These are phyloP conservation scores for Mesoclemmys tuberculata DNA, from an alignment of 2,113 vertebrate species.

Conservation along the genomic window DNA sequence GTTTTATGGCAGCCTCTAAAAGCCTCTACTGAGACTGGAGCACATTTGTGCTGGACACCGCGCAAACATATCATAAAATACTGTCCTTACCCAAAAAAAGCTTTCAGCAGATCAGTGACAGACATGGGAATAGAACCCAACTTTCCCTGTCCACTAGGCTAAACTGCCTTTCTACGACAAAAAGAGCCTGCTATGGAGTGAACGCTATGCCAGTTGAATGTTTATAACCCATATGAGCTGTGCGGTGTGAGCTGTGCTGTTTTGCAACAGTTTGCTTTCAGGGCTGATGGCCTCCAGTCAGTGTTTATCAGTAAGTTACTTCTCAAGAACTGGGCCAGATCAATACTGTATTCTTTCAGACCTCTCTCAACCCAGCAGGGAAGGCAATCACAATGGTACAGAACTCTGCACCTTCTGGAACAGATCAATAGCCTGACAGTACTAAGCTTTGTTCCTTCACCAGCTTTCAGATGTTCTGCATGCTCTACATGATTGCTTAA, in stretches of 20 bases:
- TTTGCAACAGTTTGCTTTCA: slow-evolving; percentile 80
- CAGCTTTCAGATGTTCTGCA: slow-evolving; percentile 91
- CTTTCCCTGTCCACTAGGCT: not conserved
- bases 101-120: not conserved
- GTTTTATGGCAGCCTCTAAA: not conserved
- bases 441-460: slow-evolving; percentile 93
- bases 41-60: not conserved
- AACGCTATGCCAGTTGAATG: not conserved
- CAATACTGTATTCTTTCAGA: slow-evolving; percentile 93
- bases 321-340: slow-evolving; percentile 90
- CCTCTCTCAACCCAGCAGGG: slow-evolving; percentile 87
- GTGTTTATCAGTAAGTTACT: slow-evolving; percentile 92
- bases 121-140: not conserved
- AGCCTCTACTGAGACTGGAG: rapidly evolving
- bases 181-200: not conserved
- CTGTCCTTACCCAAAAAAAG: not conserved
- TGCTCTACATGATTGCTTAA: slow-evolving; percentile 98
- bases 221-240: slow-evolving; percentile 17
- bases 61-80: not conserved
- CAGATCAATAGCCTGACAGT: slow-evolving; percentile 94
- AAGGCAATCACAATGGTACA: slow-evolving; percentile 86
- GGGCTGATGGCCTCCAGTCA: slow-evolving; percentile 82
- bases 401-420: slow-evolving; percentile 92
- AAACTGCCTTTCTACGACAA: not conserved
- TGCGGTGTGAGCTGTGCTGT: not conserved